These are phyloP conservation scores for Sminthurinus aureus DNA, from an alignment of 2,888 invertebrate species.

Conservation along the genomic window DNA sequence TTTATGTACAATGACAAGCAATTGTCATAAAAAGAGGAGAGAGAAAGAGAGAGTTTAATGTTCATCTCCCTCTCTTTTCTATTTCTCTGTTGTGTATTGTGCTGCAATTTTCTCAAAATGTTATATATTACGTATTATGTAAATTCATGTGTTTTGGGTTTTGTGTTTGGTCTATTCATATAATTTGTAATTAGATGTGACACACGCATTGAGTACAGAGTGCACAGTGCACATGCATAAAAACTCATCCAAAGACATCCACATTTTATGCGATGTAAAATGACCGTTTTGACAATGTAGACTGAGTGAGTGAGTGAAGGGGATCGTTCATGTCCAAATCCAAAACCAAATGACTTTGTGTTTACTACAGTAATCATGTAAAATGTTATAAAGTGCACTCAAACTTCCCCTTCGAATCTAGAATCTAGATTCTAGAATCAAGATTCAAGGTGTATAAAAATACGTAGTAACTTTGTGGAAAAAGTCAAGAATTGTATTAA, in stretches of 20 bases:
- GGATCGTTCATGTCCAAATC: neutral
- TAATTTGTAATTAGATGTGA: slow-evolving; percentile 30
- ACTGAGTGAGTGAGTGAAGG: neutral
- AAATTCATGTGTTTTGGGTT: neutral
- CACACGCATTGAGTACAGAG: neutral
- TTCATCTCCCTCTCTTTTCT: slow-evolving; percentile 2
- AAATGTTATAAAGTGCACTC: neutral
- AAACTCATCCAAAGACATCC: neutral
- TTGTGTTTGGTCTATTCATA: too few relatives aligned
- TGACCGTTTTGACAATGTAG: neutral
- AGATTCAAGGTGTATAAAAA: neutral
- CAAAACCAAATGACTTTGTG: neutral
- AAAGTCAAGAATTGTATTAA: too few relatives aligned
- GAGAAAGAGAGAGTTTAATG: neutral
- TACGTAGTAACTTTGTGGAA: too few relatives aligned
- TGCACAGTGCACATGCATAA: too few relatives aligned
- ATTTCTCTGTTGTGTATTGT: neutral
- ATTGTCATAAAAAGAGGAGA: slow-evolving; percentile 14
- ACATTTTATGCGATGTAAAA: slow-evolving; percentile 5
- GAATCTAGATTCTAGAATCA: too few relatives aligned
- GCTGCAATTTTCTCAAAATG: too few relatives aligned
- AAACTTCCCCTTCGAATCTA: neutral
- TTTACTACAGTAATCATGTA: neutral
- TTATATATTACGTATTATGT: too few relatives aligned
- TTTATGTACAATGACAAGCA: neutral